Base-by-base conservation (phyloP, 2,888 invertebrate genomes). In the Automeris io region DNA sequence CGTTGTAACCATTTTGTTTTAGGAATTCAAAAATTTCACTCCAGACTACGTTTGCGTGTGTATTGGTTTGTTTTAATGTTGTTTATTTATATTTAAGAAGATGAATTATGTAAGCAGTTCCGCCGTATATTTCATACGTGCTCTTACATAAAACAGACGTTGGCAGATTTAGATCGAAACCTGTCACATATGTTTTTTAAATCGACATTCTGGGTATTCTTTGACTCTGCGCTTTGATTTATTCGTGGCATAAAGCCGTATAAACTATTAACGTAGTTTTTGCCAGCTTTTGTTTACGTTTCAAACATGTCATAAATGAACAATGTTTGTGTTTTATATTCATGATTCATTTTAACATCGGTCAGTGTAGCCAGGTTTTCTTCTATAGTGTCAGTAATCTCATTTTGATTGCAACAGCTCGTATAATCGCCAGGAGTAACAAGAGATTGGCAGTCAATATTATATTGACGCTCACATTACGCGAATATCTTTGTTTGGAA, bases 41-140 rank as follows among this genome's bases (percentile, higher is more conserved):
- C n/a, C n/a, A n/a, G n/a, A n/a, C n/a, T n/a, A n/a, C n/a, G n/a
- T n/a, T n/a, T n/a, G n/a, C n/a, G n/a, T 38, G 18, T 25, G 36
- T 35, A 24, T 24, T 33, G 18, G 9, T 34, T 40, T 37, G 39
- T 33, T 23, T 31, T 9, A 9, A 13, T 29, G n/a, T 16, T 29
- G 8, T 29, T 29, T 29, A 29, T 29, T 16, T 29, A 29, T 1
- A 16, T n/a, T 29, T 16, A 8, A 16, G 29, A 8, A 29, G 29
- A 29, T 29, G 16, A 16, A 29, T 29, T 29, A 29, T 16, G n/a
- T 4, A 13, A 16, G n/a, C 16, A 16, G 16, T 16, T 5, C n/a
- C 4, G n/a, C 8, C 29, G 29, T 29, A 29, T 16, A 29, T 29
- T 16, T 29, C 16, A 29, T 29, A 16, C 29, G 29, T n/a, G 16